Evolutionary conservation across 2,888 invertebrate species (phyloP), one percentile per base, ranked within the genome.

Genomic region (Melanostoma scalare): DNA sequence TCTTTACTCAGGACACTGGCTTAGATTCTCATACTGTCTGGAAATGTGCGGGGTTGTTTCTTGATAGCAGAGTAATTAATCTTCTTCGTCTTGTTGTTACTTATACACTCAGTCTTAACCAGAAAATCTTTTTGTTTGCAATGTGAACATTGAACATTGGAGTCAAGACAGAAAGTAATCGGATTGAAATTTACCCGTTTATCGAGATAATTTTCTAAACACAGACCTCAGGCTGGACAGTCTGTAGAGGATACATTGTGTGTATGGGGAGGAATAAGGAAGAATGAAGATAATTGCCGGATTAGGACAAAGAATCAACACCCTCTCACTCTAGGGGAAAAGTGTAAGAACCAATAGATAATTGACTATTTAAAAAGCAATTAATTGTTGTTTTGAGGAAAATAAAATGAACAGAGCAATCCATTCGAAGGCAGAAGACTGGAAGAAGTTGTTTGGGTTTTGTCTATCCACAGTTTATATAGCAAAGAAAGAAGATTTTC

Each of bases 141-240:
- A 48, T 48, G 3, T 38, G 48, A 61, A 48, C 20, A 48, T 9
- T 48, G 20, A 63, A 30, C 61, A 48, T 20, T 30, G 48, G 48
- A 46, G 35, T 61, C 48, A 9, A 36, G 61, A 63, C 61, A 48
- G 36, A 48, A 36, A 36, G 61, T 63, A 61, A 72, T 72, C 72
- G 36, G 72, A 72, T 61, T 72, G 61, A 72, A 72, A 72, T 72
- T 72, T 44, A 72, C 61, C 61, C 61, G 72, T 72, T 63, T 72
- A 72, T 61, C 61, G 61, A 72, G 72, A 63, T 55, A 53, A 56
- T 63, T 63, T 63, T 44, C 61, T 48, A 63, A 40, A 40, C 20
- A 36, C 56, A 56, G 36, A 55, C 30, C 9, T 2, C 4, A 6
- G 20, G 6, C 20, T 31, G 52, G 33, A 36, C 5, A 48, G 4